A percentile compares a stretch with the other conserved stretches of the same genome.
These are phyloP conservation scores for Zingel zingel DNA, from an alignment of 2,113 vertebrate species.

Conservation along the genomic window DNA sequence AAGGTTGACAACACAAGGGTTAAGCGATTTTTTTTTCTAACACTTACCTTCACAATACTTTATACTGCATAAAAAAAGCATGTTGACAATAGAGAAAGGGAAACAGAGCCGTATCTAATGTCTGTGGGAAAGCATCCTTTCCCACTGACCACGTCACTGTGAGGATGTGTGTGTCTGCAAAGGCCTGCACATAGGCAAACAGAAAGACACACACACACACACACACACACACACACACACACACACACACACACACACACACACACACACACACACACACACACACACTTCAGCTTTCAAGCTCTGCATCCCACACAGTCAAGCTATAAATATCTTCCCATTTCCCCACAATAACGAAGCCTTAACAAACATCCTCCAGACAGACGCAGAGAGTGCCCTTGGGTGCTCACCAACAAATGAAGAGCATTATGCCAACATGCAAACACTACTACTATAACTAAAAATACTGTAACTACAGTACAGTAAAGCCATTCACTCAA, in stretches of 20 bases:
- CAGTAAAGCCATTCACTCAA: neutral
- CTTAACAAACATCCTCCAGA: constrained; percentile 52
- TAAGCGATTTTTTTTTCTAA: neutral
- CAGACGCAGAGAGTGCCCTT: constrained; percentile 18
- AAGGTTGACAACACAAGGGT: too few relatives aligned
- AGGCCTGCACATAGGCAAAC: constrained; percentile 2
- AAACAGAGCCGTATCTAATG: neutral
- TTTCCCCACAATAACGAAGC: constrained; percentile 63
- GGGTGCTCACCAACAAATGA: neutral
- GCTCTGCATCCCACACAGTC: constrained; percentile 56
- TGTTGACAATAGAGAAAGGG: neutral
- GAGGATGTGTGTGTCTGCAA: constrained; percentile 18
- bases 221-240: constrained; percentile 5
- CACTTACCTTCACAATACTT: neutral
- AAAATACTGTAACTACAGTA: neutral
- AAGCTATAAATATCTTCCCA: constrained; percentile 61
- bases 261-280: neutral
- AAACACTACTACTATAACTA: neutral
- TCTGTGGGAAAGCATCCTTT: constrained; percentile 67
- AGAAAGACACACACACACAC: neutral
- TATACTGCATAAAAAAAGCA: neutral
- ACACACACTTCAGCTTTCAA: constrained; percentile 38
- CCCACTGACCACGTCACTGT: constrained; percentile 62
- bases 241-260: constrained; percentile 5
- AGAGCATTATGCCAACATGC: neutral